These are phyloP conservation scores for Drosophila leonis DNA, from an alignment of 2,888 invertebrate genomes.

Conservation along the genomic window DNA sequence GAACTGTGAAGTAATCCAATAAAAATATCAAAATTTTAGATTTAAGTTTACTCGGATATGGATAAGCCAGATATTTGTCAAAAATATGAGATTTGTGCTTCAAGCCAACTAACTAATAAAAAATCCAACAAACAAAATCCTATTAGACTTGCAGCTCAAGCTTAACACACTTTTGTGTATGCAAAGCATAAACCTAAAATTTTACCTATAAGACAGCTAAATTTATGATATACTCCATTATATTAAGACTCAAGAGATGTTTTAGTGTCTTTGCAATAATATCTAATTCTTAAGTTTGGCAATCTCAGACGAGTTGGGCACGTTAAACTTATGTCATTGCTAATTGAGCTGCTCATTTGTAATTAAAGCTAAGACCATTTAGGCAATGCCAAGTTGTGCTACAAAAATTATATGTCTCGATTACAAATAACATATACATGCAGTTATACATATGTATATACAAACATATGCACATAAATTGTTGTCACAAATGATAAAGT, in stretches of 20 bases:
- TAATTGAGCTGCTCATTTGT: constrained; percentile 42
- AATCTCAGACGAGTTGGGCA: neutral
- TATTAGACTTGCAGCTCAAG: no score
- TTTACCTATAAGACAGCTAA: no score
- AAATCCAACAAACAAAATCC: no score
- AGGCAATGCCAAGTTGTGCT: constrained; percentile 29
- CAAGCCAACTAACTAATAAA: no score
- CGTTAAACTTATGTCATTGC: constrained; percentile 7
- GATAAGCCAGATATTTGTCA: no score
- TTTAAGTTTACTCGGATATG: no score
- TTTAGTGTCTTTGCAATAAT: neutral
- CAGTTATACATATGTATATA: neutral
- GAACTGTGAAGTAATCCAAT: no score
- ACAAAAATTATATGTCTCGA: constrained; percentile 10
- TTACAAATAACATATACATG: constrained; percentile 2
- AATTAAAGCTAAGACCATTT: constrained; percentile 48
- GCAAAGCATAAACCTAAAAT: no score
- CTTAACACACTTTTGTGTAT: no score
- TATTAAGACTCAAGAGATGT: neutral
- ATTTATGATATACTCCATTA: neutral
- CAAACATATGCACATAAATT: constrained; percentile 47
- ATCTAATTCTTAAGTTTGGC: neutral
- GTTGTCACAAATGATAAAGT: constrained; percentile 72
- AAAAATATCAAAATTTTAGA: no score
- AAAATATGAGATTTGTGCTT: no score